Conservation (phyloP, 2,113 vertebrate species). For the Seriola dumerili region DNA sequence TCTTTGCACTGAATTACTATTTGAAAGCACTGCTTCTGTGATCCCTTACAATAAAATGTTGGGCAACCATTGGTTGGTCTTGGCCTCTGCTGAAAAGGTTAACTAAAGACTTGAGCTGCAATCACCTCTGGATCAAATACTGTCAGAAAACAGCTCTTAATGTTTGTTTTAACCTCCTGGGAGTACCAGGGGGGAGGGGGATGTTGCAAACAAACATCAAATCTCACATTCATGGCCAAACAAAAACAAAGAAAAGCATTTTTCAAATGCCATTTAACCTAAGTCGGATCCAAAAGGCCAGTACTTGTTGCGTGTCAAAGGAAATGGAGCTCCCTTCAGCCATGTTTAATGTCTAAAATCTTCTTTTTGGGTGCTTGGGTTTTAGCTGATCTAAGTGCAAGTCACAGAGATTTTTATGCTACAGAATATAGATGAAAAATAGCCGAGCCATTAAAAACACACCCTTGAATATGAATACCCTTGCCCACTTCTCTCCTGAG, state of each 20-base stretch:
- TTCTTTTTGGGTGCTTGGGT: slow-evolving; percentile 23
- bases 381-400: slow-evolving; percentile 59
- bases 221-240: slow-evolving; percentile 10
- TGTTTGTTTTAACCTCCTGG: slow-evolving; percentile 7
- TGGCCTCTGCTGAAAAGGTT: neutral
- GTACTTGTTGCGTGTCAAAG: slow-evolving; percentile 51
- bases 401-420: slow-evolving; percentile 1
- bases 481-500: slow-evolving; percentile 24
- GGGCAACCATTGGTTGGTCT: slow-evolving; percentile 1
- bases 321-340: slow-evolving; percentile 45
- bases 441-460: slow-evolving; percentile 53
- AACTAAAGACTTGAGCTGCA: slow-evolving; percentile 8
- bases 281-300: slow-evolving; percentile 13
- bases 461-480: slow-evolving; percentile 26
- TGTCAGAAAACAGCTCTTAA: neutral
- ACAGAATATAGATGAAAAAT: slow-evolving; percentile 47
- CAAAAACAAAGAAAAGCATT: slow-evolving; percentile 19
- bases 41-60: neutral
- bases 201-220: neutral
- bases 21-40: neutral
- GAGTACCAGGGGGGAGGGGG: neutral
- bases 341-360: slow-evolving; percentile 43
- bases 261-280: slow-evolving; percentile 35
- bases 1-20: neutral
- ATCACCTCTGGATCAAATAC: neutral